These are phyloP conservation scores for Calameuta filiformis DNA, from an alignment of 2,888 invertebrate genomes.

Conservation along the genomic window DNA sequence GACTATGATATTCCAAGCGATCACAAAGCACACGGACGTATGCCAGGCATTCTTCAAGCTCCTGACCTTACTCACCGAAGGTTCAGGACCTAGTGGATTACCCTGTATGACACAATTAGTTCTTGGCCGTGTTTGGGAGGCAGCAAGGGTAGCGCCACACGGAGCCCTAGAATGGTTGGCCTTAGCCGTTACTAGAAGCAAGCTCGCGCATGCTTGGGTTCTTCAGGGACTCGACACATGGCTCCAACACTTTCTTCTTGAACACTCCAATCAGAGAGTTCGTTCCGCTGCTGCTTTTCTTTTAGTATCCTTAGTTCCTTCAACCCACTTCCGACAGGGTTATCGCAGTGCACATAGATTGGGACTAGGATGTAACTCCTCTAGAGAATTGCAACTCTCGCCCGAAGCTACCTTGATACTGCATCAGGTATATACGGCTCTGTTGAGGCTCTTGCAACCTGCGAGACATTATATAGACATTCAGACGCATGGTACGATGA, in stretches of 20 bases:
- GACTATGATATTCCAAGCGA: constrained; percentile 90
- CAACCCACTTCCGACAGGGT: constrained; percentile 89
- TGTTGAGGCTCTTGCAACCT: constrained; percentile 80
- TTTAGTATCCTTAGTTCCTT: constrained; percentile 90
- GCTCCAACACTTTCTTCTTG: constrained; percentile 90
- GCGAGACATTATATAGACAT: constrained; percentile 90
- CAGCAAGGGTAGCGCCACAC: constrained; percentile 90
- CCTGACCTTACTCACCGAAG: constrained; percentile 87
- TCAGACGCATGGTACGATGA: constrained; percentile 88
- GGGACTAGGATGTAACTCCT: constrained; percentile 70
- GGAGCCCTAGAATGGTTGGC: constrained; percentile 94
- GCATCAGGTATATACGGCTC: constrained; percentile 78
- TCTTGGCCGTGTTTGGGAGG: constrained; percentile 89
- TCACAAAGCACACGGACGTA: constrained; percentile 90
- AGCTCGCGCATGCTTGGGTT: constrained; percentile 91
- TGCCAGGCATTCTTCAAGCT: constrained; percentile 94
- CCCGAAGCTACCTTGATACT: constrained; percentile 72
- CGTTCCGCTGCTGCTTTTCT: constrained; percentile 91
- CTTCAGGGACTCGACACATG: constrained; percentile 91
- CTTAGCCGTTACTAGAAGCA: constrained; percentile 80
- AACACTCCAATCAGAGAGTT: constrained; percentile 86
- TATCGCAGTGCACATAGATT: constrained; percentile 75
- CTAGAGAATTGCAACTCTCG: constrained; percentile 57
- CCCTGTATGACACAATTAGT: constrained; percentile 93
- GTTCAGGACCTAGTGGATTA: constrained; percentile 81